Evolutionary conservation across 2,797 vertebrate genomes (phyloP), one percentile per base, ranked within the genome.

Genomic region (Menidia menidia): DNA sequence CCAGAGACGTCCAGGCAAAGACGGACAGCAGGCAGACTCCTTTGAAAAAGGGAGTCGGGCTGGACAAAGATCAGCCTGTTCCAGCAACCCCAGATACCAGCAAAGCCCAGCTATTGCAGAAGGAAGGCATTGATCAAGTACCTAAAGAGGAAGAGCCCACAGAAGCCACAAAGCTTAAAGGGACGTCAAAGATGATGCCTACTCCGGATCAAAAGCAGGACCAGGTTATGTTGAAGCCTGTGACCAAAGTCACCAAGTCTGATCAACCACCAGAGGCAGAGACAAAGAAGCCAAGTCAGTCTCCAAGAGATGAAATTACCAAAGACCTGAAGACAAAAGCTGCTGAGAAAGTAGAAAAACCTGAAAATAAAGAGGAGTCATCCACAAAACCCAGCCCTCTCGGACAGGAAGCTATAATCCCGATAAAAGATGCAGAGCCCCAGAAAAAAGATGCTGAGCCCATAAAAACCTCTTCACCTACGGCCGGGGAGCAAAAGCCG

Each of bases 181-280:
- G 52, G 60, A 85, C 87, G 87, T 35, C 73, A n/a, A 77, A 68
- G 63, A 62, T 12, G 2, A 68, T 83, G 67, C 50, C 78, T 47
- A 71, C 65, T 62, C 66, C 83, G 31, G 79, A 80, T 11, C 71
- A 83, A 58, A 78, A 88, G 33, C 70, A 65, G 13, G 89, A 91
- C 55, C 53, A 54, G 25, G 52, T 83, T 51, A 8, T 43, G 12
- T 39, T 91, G 45, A 92, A 90, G 56, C 79, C 89, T 75, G 71
- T 87, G 41, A 32, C 68, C 42, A 87, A 77, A 79, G 51, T 54
- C 13, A 3, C 30, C 14, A 71, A 77, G 64, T 64, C 51, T 66
- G 74, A 70, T 30, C 61, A 68, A 61, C 4, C 43, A 39, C 4
- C 65, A 0, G 60, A 69, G 18, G 62, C 72, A 35, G 68, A 81